Base-by-base conservation (phyloP, 2,113 vertebrate genomes). In the Myiopsitta monachus region DNA sequence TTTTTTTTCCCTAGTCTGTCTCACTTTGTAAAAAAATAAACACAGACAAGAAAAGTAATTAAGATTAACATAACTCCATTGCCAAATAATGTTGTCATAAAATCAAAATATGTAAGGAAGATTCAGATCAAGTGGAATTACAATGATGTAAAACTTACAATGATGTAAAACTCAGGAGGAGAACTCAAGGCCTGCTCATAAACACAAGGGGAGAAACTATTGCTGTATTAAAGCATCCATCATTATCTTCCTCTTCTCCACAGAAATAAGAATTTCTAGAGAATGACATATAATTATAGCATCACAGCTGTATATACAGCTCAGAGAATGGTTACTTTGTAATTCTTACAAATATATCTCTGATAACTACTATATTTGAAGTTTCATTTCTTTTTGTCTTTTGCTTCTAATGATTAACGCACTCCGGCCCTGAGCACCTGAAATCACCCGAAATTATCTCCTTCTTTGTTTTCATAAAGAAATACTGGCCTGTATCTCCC, bases 91-190 rank as follows among this genome's bases (percentile, higher is more conserved):
- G 18, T 24, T 75, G 39, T 75, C 75, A 36, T 67, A 85, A 90
- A 96, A 95, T 55, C 78, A 69, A 88, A 91, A 27, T 47, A 51
- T 11, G 24, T 57, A 85, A 70, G 51, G 61, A 88, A 92, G 75
- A 95, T 72, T 84, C 83, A 91, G 83, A 63, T 88, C 28, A 86
- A 93, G 63, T 63, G 39, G 67, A 83, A 88, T 63, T 55, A 70
- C 57, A 74, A 86, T 62, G 36, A 92, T 67, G 17, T 41, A 95
- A 93, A 83, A n/a, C 31, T 12, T 55, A 70, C 57, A 74, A 86
- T 62, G 36, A 92, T 67, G 17, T 41, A 95, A 93, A 83, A n/a
- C 31, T 12, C 76, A 83, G 39, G 36, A 86, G 85, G 1, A 90
- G 17, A 93, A 93, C 69, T 85, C 66, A 92, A 92, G 47, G 36